Base-by-base conservation (phyloP, 2,113 vertebrate species). In the Empidonax alnorum region DNA sequence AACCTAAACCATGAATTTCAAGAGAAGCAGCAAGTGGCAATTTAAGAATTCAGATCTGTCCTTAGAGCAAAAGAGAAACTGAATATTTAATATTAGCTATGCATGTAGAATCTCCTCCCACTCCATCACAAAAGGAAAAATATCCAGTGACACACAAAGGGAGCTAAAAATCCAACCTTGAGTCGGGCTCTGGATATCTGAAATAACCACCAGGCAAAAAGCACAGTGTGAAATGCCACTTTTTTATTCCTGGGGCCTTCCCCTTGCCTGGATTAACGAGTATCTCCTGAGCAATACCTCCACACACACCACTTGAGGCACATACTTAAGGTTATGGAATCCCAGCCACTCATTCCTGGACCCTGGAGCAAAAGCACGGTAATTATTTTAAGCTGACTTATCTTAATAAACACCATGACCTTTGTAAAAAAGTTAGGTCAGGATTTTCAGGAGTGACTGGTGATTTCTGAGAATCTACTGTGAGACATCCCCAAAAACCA, bases 311-410 rank as follows among this genome's bases (percentile, higher is more conserved):
- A 90, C 76, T 88, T 4, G 56, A 93, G 89, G 91, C 89, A 67
- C 89, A 89, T 81, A 84, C 21, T 62, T 72, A 9, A 89, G 89
- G 27, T 55, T 4, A 28, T 72, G 86, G 80, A 95, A 96, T 94
- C 87, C 87, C 96, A 77, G 71, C 79, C 85, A 21, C 75, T 90
- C 75, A 14, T 37, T 84, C 86, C 84, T 28, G 44, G 65, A 63
- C 50, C 95, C 94, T 71, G 82, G 65, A 95, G 94, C 86, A 47
- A 94, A 92, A 47, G 84, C 80, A 21, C 71, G 72, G 91, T 39
- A 66, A 94, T 94, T 90, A 86, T 94, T 94, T 88, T 74, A 87
- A 90, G 90, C 86, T 92, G 95, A 88, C 59, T 96, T 89, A 61
- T 85, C 90, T 95, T 73, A 84, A 88, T 80, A 84, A 97, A 81